Conservation (phyloP, 53 echinoderm and acorn worm genomes). For the Astropecten irregularis region DNA sequence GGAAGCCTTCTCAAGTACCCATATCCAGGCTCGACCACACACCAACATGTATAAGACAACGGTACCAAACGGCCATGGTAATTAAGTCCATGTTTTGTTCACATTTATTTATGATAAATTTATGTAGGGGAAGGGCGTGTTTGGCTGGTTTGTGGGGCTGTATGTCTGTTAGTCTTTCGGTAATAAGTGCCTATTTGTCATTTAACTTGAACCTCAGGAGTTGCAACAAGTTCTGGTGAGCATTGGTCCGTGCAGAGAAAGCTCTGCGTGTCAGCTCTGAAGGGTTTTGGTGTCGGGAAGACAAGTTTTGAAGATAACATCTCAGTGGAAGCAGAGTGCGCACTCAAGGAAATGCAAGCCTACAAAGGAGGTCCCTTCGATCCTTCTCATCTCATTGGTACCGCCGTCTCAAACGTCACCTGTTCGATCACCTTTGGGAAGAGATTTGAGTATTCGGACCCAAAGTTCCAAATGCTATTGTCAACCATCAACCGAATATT, state of each 20-base stretch:
- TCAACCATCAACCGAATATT: background rate
- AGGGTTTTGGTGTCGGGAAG: slow-evolving; percentile 40
- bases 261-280: slow-evolving; percentile 36
- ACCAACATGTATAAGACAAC: background rate
- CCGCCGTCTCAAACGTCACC: slow-evolving; percentile 49
- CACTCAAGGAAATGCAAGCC: slow-evolving; percentile 13
- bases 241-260: slow-evolving; percentile 54
- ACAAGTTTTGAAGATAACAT: slow-evolving; percentile 52
- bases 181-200: too few species aligned
- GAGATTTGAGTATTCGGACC: slow-evolving; percentile 49
- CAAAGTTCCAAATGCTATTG: background rate
- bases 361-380: slow-evolving; percentile 22
- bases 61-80: background rate
- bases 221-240: background rate
- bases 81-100: too few species aligned
- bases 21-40: background rate
- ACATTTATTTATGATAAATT: too few species aligned
- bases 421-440: slow-evolving; percentile 48
- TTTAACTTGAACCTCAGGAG: too few species aligned
- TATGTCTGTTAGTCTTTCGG: too few species aligned
- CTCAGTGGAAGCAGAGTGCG: background rate
- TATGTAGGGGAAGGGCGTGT: too few species aligned
- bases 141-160: too few species aligned
- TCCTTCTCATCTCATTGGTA: slow-evolving; percentile 14
- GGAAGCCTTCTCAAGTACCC: background rate